These are phyloP conservation scores for Macroramphosus scolopax DNA, from an alignment of 2,797 vertebrate species.

Conservation along the genomic window DNA sequence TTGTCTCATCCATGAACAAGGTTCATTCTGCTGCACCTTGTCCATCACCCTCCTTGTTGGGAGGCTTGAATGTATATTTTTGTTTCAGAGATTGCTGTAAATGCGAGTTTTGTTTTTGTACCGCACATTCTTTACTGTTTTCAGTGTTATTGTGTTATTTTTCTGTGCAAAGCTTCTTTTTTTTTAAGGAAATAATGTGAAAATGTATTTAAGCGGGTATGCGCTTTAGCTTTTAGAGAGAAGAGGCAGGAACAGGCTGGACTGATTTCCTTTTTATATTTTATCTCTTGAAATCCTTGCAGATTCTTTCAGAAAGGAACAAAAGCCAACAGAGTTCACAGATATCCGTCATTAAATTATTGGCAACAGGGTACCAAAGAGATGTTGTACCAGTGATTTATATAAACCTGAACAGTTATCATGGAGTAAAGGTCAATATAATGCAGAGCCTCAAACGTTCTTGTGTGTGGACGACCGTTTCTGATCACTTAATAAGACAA, in stretches of 20 bases:
- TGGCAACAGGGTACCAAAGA: too few relatives aligned
- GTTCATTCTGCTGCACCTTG: conserved; percentile 13
- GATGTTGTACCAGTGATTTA: too few relatives aligned
- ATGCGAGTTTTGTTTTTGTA: conserved; percentile 18
- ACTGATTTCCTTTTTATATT: too few relatives aligned
- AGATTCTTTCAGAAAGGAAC: too few relatives aligned
- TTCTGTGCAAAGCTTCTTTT: conserved; percentile 17
- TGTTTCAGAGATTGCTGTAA: conserved; percentile 18
- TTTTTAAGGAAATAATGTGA: too few relatives aligned
- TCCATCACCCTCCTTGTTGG: conserved; percentile 11
- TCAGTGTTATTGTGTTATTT: conserved; percentile 18
- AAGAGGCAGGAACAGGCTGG: too few relatives aligned
- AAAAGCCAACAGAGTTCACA: too few relatives aligned
- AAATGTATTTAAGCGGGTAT: conserved; percentile 13
- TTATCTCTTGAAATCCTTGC: too few relatives aligned
- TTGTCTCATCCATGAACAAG: conserved; percentile 19
- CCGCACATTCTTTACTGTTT: conserved; percentile 3
- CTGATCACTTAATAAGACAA: neutral
- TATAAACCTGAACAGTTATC: too few relatives aligned
- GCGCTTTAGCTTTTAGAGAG: conserved; percentile 12
- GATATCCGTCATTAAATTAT: too few relatives aligned
- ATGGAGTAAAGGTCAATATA: too few relatives aligned
- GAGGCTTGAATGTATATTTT: conserved; percentile 30
- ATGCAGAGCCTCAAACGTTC: neutral
- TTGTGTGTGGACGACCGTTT: neutral